phyloP scores from a whole-genome alignment of 2,113 vertebrate species.

The Polyodon spathula region DNA sequence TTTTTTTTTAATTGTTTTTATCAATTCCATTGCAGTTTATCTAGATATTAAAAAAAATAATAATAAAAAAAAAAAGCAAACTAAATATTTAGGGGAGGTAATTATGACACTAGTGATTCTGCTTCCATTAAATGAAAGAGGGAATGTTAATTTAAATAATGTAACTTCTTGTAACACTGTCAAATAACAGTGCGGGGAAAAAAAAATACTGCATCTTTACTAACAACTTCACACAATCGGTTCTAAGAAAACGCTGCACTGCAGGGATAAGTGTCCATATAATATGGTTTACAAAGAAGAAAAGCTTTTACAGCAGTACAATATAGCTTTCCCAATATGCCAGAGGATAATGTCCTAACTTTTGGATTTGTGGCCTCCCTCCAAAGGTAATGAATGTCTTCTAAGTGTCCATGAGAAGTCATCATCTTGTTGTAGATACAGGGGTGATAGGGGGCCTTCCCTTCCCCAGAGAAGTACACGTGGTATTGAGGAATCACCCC shows the following conservation, averaged over 20 bases:
- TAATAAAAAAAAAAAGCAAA: no score
- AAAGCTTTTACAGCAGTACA: slow-evolving; percentile 67
- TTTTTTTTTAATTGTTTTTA: no score
- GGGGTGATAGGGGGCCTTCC: slow-evolving; percentile 73
- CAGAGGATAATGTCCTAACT: slow-evolving; percentile 47
- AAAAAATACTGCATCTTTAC: no score
- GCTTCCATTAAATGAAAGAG: no score
- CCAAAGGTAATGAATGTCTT: slow-evolving; percentile 73
- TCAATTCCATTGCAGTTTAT: no score
- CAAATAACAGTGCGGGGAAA: no score
- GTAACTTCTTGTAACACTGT: no score
- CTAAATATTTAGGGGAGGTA: no score
- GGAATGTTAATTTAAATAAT: no score
- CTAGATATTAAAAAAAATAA: no score
- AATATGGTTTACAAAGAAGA: slow-evolving; percentile 68
- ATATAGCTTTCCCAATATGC: slow-evolving; percentile 62
- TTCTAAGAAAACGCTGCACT: slow-evolving; percentile 71
- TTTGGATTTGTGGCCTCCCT: slow-evolving; percentile 56
- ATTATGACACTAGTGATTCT: no score
- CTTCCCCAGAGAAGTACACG: slow-evolving; percentile 81
- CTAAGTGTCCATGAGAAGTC: slow-evolving; percentile 78
- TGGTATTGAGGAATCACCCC: slow-evolving; percentile 75
- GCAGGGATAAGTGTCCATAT: slow-evolving; percentile 67
- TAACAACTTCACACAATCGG: slow-evolving; percentile 12
- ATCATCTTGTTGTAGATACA: slow-evolving; percentile 92